Evolutionary conservation across 2,888 invertebrate genomes (phyloP).

Genomic region (Agonopterix heracliana): DNA sequence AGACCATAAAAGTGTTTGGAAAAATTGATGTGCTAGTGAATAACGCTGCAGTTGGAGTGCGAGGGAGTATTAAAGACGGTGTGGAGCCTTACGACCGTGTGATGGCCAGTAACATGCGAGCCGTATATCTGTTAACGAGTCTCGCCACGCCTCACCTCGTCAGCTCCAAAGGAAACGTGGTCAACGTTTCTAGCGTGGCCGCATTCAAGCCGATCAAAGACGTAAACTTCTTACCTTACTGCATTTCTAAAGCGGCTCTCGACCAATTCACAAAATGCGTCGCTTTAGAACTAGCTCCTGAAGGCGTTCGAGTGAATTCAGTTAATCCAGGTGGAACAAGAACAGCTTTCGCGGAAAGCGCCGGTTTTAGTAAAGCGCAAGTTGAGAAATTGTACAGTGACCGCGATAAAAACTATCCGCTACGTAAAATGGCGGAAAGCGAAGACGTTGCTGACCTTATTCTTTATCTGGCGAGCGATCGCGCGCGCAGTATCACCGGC

Average conservation of each 20-base stretch:
- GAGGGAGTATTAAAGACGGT: constrained; percentile 86
- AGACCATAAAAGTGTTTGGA: constrained; percentile 80
- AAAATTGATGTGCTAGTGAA: constrained; percentile 87
- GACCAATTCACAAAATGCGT: constrained; percentile 95
- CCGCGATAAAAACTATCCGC: constrained; percentile 87
- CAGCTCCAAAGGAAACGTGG: constrained; percentile 86
- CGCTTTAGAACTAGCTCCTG: constrained; percentile 86
- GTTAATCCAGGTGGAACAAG: constrained; percentile 95
- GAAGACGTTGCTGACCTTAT: constrained; percentile 93
- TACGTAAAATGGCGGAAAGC: constrained; percentile 88
- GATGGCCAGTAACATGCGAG: constrained; percentile 89
- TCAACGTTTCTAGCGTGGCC: constrained; percentile 95
- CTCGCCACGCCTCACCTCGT: constrained; percentile 88
- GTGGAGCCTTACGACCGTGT: constrained; percentile 88
- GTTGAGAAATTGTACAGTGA: constrained; percentile 82
- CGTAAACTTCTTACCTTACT: constrained; percentile 89
- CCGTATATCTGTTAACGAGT: constrained; percentile 86
- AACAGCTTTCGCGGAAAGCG: constrained; percentile 79
- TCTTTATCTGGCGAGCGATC: constrained; percentile 91
- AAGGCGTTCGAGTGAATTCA: constrained; percentile 89
- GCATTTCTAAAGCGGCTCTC: constrained; percentile 93
- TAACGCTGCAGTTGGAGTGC: constrained; percentile 87
- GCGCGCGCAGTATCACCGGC: constrained; percentile 93
- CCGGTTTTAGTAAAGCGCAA: constrained; percentile 81
- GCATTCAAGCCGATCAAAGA: constrained; percentile 77